A percentile compares a stretch with the other conserved stretches of the same genome.
phyloP scores from a whole-genome alignment of 2,113 vertebrate species.

The Geococcyx californianus region DNA sequence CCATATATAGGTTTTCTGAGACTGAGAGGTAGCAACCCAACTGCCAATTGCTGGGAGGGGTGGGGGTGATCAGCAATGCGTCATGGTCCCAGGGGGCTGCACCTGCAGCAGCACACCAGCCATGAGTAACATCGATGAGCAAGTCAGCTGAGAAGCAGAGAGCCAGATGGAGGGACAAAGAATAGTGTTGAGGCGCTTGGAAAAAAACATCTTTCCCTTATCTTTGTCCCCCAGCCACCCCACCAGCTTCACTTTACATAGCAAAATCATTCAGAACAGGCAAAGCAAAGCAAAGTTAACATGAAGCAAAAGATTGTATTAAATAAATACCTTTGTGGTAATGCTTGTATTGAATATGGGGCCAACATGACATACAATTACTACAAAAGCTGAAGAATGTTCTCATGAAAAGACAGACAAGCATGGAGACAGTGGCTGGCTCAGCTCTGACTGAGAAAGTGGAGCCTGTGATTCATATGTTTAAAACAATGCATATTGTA shows the following conservation, averaged over 20 bases:
- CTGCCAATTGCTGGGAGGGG: not conserved
- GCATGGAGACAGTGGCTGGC: not conserved
- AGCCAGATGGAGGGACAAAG: conserved; percentile 32
- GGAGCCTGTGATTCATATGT: not conserved
- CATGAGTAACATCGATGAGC: not conserved
- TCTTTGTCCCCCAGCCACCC: not conserved
- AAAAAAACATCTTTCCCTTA: not conserved
- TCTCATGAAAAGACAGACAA: conserved; percentile 1
- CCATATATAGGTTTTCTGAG: not conserved
- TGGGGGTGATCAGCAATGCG: not conserved
- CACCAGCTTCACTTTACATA: not conserved
- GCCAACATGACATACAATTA: not conserved
- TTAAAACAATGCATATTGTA: not conserved
- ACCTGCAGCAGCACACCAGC: conserved; percentile 42
- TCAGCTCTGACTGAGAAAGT: not conserved
- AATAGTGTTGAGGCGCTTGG: not conserved
- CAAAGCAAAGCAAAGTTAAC: not conserved
- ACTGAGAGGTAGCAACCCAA: not conserved
- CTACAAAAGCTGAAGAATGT: conserved; percentile 20
- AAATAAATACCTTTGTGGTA: not conserved
- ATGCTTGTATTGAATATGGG: not conserved
- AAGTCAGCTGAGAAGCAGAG: not conserved
- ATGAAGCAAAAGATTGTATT: not conserved
- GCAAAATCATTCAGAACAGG: not conserved
- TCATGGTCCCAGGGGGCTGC: not conserved